Evolutionary conservation across 1,140 invertebrate species (phyloP).

Genomic region (Amyelois transitella): DNA sequence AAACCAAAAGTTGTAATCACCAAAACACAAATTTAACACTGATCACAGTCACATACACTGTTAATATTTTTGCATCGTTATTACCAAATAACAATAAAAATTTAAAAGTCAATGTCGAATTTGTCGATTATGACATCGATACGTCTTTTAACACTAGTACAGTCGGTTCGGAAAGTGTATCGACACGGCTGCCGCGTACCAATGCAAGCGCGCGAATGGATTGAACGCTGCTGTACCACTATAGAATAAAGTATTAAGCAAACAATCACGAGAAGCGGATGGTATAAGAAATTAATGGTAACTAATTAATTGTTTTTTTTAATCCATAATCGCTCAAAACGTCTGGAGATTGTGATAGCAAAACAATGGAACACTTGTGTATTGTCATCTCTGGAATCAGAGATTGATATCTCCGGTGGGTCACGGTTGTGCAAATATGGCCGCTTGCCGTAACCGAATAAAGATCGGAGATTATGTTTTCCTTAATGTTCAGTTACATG

Average conservation of each 20-base stretch:
- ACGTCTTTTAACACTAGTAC: conserved; percentile 20
- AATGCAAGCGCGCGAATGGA: conserved; percentile 58
- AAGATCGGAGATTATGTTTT: conserved; percentile 1
- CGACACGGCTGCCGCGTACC: conserved; percentile 38
- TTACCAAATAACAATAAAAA: conserved; percentile 18
- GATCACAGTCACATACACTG: conserved; percentile 11
- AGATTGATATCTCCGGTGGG: conserved; percentile 27
- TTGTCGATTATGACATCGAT: conserved; percentile 38
- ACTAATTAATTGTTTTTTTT: conserved; percentile 2
- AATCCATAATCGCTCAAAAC: neutral
- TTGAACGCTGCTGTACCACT: conserved; percentile 3
- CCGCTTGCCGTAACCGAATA: neutral
- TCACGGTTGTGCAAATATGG: conserved; percentile 29
- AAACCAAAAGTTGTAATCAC: neutral
- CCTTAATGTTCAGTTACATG: neutral
- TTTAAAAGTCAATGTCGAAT: conserved; percentile 13
- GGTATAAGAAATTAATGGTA: neutral
- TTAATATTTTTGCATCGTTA: conserved; percentile 11
- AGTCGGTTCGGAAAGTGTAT: conserved; percentile 12
- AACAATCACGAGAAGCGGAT: conserved; percentile 10
- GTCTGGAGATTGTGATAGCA: neutral
- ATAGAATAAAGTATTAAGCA: conserved; percentile 12
- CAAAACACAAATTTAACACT: conserved; percentile 6
- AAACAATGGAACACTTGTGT: conserved; percentile 28
- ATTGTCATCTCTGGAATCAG: conserved; percentile 34